Evolutionary conservation across 2,888 invertebrate species (phyloP), one percentile per base, ranked within the genome.

Genomic region (Orthosia incerta): DNA sequence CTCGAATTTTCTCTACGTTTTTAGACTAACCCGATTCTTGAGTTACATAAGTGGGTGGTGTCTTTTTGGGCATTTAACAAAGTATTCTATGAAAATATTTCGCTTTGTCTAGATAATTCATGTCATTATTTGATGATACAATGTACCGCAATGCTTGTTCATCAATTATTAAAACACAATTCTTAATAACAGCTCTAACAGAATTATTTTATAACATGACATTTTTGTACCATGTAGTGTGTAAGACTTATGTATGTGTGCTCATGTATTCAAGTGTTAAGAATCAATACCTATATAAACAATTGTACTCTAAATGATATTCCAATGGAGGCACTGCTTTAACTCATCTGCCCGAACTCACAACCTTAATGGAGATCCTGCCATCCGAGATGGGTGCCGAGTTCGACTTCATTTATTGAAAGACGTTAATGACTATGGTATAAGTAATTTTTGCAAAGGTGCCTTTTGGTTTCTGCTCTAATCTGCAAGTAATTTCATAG

Each of bases 21-120:
- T 15, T 61, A 56, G 26, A 39, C 23, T 11, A 55, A 60, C 64
- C 51, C 55, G 45, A 68, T 73, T 67, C 59, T 64, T 39, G n/a
- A 20, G 48, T 83, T 80, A 80, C 67, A 23, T 80, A 80, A 65
- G 12, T 64, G 55, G 63, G 63, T 77, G 57, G 45, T 82, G 53
- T 60, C 31, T 55, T n/a, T 15, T 45, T 16, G 4, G 46, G 12
- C 23, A 20, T 56, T 60, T 11, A 3, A 31, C 2, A 26, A 46
- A 64, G 20, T 59, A 26, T 26, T 23, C 11, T 23, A 16, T 15
- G 2, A 2, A 60, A 20, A 23, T 55, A 5, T 51, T 26, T 23
- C 11, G 51, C 20, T 50, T 23, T 31, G 4, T 18, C 51, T 39
- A 31, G 20, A 39, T 45, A 31, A n/a, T 20, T 23, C 1, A 61